Base-by-base conservation (phyloP, 2,888 invertebrate genomes). In the Drosophila antonietae region DNA sequence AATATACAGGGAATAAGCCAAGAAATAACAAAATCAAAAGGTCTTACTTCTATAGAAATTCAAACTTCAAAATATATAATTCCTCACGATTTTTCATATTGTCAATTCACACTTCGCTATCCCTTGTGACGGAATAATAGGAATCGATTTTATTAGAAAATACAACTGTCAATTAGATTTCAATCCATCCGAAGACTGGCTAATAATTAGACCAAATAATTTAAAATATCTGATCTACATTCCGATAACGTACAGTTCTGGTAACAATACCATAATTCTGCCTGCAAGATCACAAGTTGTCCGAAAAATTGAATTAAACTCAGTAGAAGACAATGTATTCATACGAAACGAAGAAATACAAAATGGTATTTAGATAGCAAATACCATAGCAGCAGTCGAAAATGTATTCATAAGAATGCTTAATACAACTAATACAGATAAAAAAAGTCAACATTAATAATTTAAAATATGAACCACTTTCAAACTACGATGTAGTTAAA, bases 391-490 rank as follows among this genome's bases (percentile, higher is more conserved):
- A 35, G 10, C 35, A 35, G 1, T 8, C 35, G 8, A 35, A 35
- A 35, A 35, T 35, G 35, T 10, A 35, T 35, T 35, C 35, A 37
- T 41, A 41, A 41, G n/a, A 41, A n/a, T 41, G n/a, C n/a, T 41
- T n/a, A 41, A 41, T 41, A 41, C 41, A 41, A 41, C 41, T n/a
- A 41, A n/a, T 41, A 41, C 5, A 41, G 41, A 41, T 41, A n/a
- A 6, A n/a, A 6, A 6, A n/a, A n/a, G n/a, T 41, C 4, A 41
- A 7, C n/a, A 41, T 41, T n/a, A 41, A 41, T 41, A 41, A 41
- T 41, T 41, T 41, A 41, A 5, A 35, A 52, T 33, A n/a, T 5
- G 41, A 41, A 41, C n/a, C 41, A 41, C n/a, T 41, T 41, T 41
- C 41, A 41, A 41, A 41, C 41, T 41, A 41, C 39, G 39, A 41